Conservation (phyloP, 2,113 vertebrate species). For the Pygoscelis antarcticus region DNA sequence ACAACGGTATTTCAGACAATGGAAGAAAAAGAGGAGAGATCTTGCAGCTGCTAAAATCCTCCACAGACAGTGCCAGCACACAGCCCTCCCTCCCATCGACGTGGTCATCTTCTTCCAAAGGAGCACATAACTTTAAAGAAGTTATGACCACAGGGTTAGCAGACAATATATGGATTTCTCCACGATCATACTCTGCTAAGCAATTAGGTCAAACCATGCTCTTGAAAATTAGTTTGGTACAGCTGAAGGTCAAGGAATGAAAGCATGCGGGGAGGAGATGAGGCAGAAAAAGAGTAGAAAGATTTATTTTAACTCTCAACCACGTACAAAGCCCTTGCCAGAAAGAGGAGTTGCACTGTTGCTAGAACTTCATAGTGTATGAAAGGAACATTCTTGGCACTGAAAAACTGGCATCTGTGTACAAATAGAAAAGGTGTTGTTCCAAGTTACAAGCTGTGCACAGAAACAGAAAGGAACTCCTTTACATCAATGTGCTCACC, state of each 20-base stretch:
- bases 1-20: neutral
- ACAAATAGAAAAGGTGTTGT: conserved; percentile 1
- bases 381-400: conserved; percentile 23
- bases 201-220: conserved; percentile 57
- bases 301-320: conserved; percentile 24
- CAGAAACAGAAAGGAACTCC: neutral
- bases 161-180: conserved; percentile 1
- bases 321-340: neutral
- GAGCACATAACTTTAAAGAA: neutral
- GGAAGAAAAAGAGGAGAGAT: neutral
- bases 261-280: neutral
- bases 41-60: neutral
- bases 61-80: neutral
- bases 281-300: conserved; percentile 11
- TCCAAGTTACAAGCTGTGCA: neutral
- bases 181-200: conserved; percentile 41
- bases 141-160: neutral
- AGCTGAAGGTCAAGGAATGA: conserved; percentile 42
- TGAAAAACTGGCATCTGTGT: neutral
- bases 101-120: neutral
- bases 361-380: neutral
- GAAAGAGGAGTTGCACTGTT: neutral
- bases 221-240: conserved; percentile 39
- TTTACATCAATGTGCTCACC: neutral
- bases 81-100: neutral